These are phyloP conservation scores for Saxicola maurus DNA, from an alignment of 2,797 vertebrate species.

Conservation along the genomic window DNA sequence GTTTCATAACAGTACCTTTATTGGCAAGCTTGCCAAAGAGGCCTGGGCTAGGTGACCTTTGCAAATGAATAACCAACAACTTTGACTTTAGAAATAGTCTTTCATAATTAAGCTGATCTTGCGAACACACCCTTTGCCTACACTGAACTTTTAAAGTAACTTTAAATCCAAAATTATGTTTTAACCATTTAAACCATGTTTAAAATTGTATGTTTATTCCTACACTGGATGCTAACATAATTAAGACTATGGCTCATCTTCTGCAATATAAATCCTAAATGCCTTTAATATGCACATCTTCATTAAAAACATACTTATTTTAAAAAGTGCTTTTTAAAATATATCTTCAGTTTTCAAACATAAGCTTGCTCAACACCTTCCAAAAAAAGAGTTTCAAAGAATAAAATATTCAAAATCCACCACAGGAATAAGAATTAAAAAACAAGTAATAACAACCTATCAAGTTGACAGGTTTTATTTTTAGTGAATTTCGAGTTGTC, in stretches of 20 bases:
- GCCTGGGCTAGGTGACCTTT: constrained; percentile 10
- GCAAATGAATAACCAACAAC: constrained; percentile 36
- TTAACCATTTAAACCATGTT: not conserved
- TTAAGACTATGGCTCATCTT: not conserved
- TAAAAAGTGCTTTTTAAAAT: not conserved
- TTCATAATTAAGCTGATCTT: not conserved
- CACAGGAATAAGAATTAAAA: not conserved
- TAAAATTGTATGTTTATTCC: not conserved
- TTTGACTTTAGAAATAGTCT: constrained; percentile 26
- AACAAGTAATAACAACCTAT: not conserved
- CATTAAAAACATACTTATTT: not conserved
- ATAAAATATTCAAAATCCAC: not conserved
- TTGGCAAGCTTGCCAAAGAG: not conserved
- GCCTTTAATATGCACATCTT: not conserved
- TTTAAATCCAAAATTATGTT: not conserved
- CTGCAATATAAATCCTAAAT: not conserved
- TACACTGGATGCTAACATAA: not conserved
- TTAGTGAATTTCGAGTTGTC: not conserved
- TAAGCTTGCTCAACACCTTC: not conserved
- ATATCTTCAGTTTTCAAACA: not conserved
- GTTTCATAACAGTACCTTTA: constrained; percentile 22
- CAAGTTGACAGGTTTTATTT: not conserved
- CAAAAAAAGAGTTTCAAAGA: not conserved
- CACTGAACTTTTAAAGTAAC: not conserved
- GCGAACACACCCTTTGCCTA: not conserved